Evolutionary conservation across 2,888 invertebrate genomes (phyloP).

Genomic region (Brachynemurus nebulosus): DNA sequence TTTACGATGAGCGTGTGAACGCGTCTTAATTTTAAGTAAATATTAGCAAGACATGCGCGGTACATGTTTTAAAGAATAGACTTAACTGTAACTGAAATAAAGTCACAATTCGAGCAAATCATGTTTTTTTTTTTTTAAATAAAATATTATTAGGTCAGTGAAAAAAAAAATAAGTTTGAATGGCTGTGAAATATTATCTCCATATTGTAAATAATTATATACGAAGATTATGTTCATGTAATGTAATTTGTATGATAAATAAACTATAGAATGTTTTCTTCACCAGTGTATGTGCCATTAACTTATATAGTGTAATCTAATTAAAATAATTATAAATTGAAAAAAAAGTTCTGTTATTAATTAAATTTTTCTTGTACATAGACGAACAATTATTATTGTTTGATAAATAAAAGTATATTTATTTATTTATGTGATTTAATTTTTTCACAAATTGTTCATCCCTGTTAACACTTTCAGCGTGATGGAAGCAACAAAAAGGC

Average conservation of each 20-base stretch:
- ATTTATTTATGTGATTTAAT: too few species aligned
- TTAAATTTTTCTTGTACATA: constrained; percentile 9
- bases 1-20: too few species aligned
- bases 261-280: constrained; percentile 14
- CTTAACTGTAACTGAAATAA: too few species aligned
- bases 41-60: too few species aligned
- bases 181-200: constrained; percentile 27
- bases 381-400: constrained; percentile 8
- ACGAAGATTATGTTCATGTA: neutral
- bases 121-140: too few species aligned
- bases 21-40: too few species aligned
- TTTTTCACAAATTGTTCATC: too few species aligned
- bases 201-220: constrained; percentile 15
- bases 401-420: constrained; percentile 9
- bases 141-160: constrained; percentile 2
- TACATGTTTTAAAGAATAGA: too few species aligned
- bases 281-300: constrained; percentile 27
- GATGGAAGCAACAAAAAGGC: too few species aligned
- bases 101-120: constrained; percentile 1
- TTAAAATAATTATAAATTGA: constrained; percentile 16
- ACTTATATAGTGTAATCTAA: constrained; percentile 20
- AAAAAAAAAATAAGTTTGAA: constrained; percentile 21
- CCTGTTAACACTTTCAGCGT: too few species aligned
- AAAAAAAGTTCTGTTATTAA: neutral
- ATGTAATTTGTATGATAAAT: neutral